Base-by-base conservation (phyloP, 1,140 invertebrate genomes). In the Eupeodes corollae region DNA sequence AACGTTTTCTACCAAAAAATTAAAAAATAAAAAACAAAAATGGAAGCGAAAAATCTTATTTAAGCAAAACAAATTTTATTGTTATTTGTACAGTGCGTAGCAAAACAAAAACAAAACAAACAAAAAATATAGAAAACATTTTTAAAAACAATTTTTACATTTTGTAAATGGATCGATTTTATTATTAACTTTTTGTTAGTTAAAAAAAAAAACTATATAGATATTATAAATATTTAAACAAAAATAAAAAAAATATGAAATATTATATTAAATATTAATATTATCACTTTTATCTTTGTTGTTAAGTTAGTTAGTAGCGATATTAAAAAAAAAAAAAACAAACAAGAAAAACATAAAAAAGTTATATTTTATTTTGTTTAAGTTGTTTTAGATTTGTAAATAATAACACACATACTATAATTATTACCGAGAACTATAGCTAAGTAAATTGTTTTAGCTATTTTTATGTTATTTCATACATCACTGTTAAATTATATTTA, bases 151-250 rank as follows among this genome's bases (percentile, higher is more conserved):
- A 52, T 49, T 57, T 55, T 57, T 54, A 57, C 48, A 56, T 48
- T 55, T 67, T 67, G 63, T 67, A 67, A 66, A 67, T 67, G 63
- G 61, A 67, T 66, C 63, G 63, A 67, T 67, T 63, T 64, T 66
- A 65, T 61, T n/a, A 16, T 37, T 37, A 14, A 14, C 15, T 37
- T 16, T n/a, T 26, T 26, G 21, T 26, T 26, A 26, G 21, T 26
- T 26, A 26, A 26, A 26, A 43, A 37, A 46, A 46, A 46, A 38
- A 37, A 37, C 16, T 21, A 44, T 37, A 19, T 34, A 11, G 35
- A 35, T 32, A 44, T 33, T 57, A 39, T 21, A 18, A 40, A 34
- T 16, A 39, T 32, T 34, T 26, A 35, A 33, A 43, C 38, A 43
- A 37, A 26, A 26, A 26, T 42, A 43, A 43, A 43, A 37, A 26